These are phyloP conservation scores for Mythimna impura DNA, from an alignment of 2,888 invertebrate genomes.

Conservation along the genomic window DNA sequence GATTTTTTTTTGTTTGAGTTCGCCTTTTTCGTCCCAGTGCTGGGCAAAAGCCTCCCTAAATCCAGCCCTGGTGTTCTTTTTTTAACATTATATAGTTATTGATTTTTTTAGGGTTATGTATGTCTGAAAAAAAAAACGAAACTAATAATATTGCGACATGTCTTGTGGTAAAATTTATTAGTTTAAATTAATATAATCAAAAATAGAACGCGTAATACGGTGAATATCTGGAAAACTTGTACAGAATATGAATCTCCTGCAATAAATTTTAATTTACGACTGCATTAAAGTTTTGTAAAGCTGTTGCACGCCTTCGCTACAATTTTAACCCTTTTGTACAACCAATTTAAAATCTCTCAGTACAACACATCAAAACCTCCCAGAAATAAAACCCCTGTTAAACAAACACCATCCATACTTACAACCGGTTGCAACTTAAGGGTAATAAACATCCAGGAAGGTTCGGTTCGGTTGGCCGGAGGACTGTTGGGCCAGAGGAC, in stretches of 20 bases:
- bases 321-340: not conserved
- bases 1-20: too few relatives aligned
- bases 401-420: slow-evolving; percentile 42
- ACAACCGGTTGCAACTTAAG: slow-evolving; percentile 25
- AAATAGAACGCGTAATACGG: not conserved
- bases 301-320: not conserved
- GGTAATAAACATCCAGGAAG: slow-evolving; percentile 73
- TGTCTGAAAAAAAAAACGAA: too few relatives aligned
- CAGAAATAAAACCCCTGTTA: slow-evolving; percentile 43
- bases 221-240: not conserved
- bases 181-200: not conserved
- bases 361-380: slow-evolving; percentile 11
- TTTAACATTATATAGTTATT: too few relatives aligned
- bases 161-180: too few relatives aligned
- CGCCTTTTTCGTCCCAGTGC: too few relatives aligned
- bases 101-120: too few relatives aligned
- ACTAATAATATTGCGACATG: too few relatives aligned
- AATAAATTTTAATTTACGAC: not conserved
- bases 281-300: not conserved
- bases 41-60: too few relatives aligned
- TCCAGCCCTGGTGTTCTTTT: too few relatives aligned
- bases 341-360: not conserved
- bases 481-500: slow-evolving; percentile 24
- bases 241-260: not conserved
- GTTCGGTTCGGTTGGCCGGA: slow-evolving; percentile 56